These are phyloP conservation scores for Anniella stebbinsi DNA, from an alignment of 2,797 vertebrate genomes.

Conservation along the genomic window DNA sequence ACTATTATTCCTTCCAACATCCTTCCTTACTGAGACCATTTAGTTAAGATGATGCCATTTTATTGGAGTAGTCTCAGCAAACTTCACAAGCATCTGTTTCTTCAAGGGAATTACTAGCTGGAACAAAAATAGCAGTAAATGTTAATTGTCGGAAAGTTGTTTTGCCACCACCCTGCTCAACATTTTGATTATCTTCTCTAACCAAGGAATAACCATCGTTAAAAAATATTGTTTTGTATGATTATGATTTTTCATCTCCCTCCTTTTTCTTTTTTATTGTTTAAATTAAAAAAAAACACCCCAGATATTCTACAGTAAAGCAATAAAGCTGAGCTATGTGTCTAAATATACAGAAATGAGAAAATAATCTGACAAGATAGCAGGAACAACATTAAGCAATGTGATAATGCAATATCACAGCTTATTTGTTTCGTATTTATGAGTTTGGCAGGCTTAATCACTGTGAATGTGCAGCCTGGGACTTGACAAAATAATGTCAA, in stretches of 20 bases:
- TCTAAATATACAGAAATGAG: not conserved
- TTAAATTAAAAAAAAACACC: not conserved
- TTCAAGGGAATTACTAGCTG: not conserved
- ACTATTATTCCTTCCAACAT: constrained; percentile 17
- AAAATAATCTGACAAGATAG: not conserved
- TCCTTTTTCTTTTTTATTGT: not conserved
- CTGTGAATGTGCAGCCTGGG: not conserved
- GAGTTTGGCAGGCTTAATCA: not conserved
- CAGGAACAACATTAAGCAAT: not conserved
- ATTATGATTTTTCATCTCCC: not conserved
- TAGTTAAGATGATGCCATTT: not conserved
- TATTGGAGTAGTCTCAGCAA: not conserved
- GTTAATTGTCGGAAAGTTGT: not conserved
- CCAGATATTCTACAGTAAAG: not conserved
- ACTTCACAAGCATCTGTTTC: not conserved
- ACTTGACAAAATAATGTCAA: not conserved
- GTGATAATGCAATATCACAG: no score
- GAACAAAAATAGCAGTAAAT: not conserved
- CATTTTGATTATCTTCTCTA: not conserved
- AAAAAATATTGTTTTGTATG: not conserved
- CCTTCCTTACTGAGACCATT: constrained; percentile 3
- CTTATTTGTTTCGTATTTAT: not conserved
- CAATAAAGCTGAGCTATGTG: not conserved
- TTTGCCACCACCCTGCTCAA: not conserved
- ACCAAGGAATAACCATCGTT: not conserved